Conservation (phyloP, 1,140 invertebrate genomes). For the Cataglyphis hispanica region DNA sequence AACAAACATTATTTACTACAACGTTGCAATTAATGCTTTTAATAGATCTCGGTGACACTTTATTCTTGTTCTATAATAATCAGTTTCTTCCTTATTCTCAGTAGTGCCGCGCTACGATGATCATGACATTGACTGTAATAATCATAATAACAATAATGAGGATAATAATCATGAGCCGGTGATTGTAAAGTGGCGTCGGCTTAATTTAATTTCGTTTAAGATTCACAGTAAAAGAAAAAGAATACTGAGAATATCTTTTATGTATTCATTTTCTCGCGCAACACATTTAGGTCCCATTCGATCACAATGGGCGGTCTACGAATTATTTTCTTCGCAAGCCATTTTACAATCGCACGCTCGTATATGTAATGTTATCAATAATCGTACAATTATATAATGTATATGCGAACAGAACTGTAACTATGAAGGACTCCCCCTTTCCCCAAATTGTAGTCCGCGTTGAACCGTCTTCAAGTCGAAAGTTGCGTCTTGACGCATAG, state of each 20-base stretch:
- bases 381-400: conserved; percentile 36
- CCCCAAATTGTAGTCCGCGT: neutral
- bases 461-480: neutral
- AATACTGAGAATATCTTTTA: neutral
- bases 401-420: conserved; percentile 33
- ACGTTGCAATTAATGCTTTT: conserved; percentile 69
- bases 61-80: conserved; percentile 63
- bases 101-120: conserved; percentile 71
- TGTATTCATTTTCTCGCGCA: neutral
- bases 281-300: neutral
- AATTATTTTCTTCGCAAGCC: neutral
- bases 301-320: neutral
- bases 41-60: conserved; percentile 65
- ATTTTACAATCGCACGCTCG: conserved; percentile 47
- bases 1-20: conserved; percentile 53
- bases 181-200: conserved; percentile 67
- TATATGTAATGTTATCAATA: conserved; percentile 36
- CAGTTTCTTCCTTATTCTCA: conserved; percentile 54
- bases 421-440: neutral
- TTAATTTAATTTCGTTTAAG: conserved; percentile 45
- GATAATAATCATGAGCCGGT: conserved; percentile 46
- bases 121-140: conserved; percentile 35
- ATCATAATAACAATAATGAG: conserved; percentile 57
- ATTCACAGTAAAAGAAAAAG: conserved; percentile 1
- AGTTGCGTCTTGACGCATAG: neutral